phyloP scores from a whole-genome alignment of 2,797 vertebrate genomes.

The Lagorchestes hirsutus region DNA sequence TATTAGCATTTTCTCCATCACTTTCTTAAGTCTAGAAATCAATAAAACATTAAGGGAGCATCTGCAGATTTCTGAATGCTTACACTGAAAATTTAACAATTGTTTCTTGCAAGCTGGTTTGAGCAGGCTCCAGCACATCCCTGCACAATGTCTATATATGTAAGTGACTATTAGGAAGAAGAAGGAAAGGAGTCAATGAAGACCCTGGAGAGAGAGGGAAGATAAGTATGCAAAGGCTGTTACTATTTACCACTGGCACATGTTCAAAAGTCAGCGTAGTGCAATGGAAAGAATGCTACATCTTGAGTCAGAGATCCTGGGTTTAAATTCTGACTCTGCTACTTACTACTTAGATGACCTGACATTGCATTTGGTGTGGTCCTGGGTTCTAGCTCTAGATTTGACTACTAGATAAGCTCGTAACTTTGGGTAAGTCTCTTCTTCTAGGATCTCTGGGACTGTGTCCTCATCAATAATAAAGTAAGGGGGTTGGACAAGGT shows the following conservation, averaged over 20 bases:
- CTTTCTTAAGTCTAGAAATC: neutral
- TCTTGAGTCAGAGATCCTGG: neutral
- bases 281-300: neutral
- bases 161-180: neutral
- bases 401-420: neutral
- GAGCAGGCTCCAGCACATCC: neutral
- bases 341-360: neutral
- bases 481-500: neutral
- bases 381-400: too few species aligned
- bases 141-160: neutral
- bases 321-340: neutral
- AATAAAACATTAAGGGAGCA: neutral
- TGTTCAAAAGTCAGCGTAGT: neutral
- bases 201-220: neutral
- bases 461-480: neutral
- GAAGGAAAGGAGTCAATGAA: neutral
- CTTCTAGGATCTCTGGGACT: neutral
- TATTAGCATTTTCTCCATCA: neutral
- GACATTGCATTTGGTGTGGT: neutral
- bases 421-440: neutral
- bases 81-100: neutral
- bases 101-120: neutral
- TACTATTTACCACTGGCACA: neutral
- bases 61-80: neutral
- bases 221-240: neutral